Conservation (phyloP, 2,888 invertebrate species). For the Scotopteryx bipunctaria region DNA sequence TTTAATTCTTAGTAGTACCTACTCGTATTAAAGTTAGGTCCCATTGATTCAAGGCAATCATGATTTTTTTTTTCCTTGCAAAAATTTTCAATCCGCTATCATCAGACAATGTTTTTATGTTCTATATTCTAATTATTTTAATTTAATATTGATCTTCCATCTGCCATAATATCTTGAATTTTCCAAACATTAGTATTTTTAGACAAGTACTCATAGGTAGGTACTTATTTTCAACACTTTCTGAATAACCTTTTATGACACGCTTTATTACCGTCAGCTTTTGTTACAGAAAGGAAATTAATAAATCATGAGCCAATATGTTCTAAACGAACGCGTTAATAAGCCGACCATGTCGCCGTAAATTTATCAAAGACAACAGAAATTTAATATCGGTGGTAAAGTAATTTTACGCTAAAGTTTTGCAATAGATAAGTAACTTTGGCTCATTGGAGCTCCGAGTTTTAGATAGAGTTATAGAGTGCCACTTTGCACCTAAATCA, state of each 20-base stretch:
- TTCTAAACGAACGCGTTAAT: slow-evolving; percentile 56
- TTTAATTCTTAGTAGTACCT: no score
- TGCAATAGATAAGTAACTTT: slow-evolving; percentile 72
- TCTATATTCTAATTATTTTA: no score
- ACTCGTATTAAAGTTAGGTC: no score
- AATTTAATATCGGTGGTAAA: slow-evolving; percentile 77
- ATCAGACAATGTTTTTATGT: no score
- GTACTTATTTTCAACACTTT: neutral
- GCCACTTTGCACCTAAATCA: slow-evolving; percentile 66
- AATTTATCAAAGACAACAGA: slow-evolving; percentile 73
- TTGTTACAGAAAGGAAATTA: slow-evolving; percentile 33
- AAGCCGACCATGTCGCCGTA: slow-evolving; percentile 60
- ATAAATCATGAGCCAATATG: slow-evolving; percentile 49
- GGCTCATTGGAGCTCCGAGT: slow-evolving; percentile 58
- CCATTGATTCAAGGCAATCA: no score
- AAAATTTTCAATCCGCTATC: no score
- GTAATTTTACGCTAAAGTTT: slow-evolving; percentile 75
- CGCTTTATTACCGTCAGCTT: slow-evolving; percentile 20
- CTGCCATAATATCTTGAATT: no score
- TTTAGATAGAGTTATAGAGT: slow-evolving; percentile 65
- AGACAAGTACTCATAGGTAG: neutral
- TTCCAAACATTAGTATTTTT: no score
- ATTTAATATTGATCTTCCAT: no score
- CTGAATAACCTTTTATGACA: slow-evolving; percentile 5
- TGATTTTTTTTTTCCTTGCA: no score